Percentiles rank a stretch among this genome's conserved stretches.
phyloP scores from a whole-genome alignment of 2,797 vertebrate genomes.

The Poecilia gillii region DNA sequence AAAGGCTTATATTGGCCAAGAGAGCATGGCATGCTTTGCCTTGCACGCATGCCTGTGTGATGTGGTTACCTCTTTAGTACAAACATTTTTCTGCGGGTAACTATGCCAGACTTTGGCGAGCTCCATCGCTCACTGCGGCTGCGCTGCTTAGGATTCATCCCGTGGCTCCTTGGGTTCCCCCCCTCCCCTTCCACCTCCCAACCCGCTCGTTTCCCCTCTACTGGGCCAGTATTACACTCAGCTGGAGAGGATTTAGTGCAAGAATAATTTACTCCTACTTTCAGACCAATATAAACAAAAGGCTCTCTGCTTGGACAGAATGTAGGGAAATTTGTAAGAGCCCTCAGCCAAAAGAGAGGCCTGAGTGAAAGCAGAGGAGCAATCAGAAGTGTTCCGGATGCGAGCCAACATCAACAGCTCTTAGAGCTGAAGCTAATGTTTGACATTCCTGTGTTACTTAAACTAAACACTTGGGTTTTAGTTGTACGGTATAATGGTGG shows the following conservation, averaged over 20 bases:
- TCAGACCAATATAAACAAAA: slow-evolving; percentile 78
- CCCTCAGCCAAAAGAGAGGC: slow-evolving; percentile 73
- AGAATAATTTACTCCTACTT: slow-evolving; percentile 80
- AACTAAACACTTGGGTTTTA: slow-evolving; percentile 76
- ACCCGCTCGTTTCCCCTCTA: slow-evolving; percentile 17
- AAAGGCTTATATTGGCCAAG: slow-evolving; percentile 46
- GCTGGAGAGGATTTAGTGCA: slow-evolving; percentile 77
- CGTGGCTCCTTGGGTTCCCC: slow-evolving; percentile 55
- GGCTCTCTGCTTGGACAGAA: slow-evolving; percentile 69
- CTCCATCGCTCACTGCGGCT: slow-evolving; percentile 46
- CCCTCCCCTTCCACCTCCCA: slow-evolving; percentile 5
- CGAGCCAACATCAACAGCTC: slow-evolving; percentile 81
- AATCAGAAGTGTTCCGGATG: slow-evolving; percentile 80
- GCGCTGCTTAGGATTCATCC: slow-evolving; percentile 61
- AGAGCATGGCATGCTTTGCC: slow-evolving; percentile 44
- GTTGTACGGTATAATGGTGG: slow-evolving; percentile 68
- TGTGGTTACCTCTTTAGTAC: slow-evolving; percentile 65
- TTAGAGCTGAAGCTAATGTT: slow-evolving; percentile 77
- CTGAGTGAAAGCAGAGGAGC: slow-evolving; percentile 65
- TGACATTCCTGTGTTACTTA: slow-evolving; percentile 82
- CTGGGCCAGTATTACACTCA: slow-evolving; percentile 71
- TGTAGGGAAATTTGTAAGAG: slow-evolving; percentile 75
- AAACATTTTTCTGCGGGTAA: slow-evolving; percentile 55
- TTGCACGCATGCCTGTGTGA: slow-evolving; percentile 68
- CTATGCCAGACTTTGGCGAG: slow-evolving; percentile 44